phyloP scores from a whole-genome alignment of 2,113 vertebrate genomes.

The Cariama cristata region DNA sequence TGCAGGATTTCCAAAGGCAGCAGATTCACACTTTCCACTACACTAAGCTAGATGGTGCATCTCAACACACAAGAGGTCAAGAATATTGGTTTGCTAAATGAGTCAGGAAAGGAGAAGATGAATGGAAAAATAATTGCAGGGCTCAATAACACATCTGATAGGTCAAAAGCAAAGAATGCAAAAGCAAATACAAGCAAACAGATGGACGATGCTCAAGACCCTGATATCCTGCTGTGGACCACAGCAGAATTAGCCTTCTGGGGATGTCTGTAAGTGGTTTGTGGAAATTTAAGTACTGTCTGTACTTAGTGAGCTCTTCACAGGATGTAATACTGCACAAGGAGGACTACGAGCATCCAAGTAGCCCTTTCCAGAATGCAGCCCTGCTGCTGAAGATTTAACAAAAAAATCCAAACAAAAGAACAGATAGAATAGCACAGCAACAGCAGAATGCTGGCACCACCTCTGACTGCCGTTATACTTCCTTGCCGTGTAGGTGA shows the following conservation, averaged over 20 bases:
- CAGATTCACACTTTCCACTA: neutral
- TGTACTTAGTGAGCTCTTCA: neutral
- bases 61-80: neutral
- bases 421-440: neutral
- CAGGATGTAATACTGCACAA: neutral
- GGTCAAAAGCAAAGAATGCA: neutral
- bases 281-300: neutral
- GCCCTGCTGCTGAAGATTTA: neutral
- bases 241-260: neutral
- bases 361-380: neutral
- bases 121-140: constrained; percentile 4
- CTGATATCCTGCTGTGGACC: neutral
- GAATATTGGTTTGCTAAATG: constrained; percentile 8
- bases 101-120: neutral
- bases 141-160: fast-evolving
- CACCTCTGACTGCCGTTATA: neutral
- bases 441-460: neutral
- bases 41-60: neutral
- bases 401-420: neutral
- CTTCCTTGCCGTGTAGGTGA: neutral
- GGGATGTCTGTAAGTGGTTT: neutral
- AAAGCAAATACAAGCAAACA: neutral
- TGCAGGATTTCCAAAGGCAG: neutral
- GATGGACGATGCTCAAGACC: neutral
- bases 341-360: neutral